phyloP scores from a whole-genome alignment of 2,888 invertebrate genomes.

The Charanyca ferruginea region DNA sequence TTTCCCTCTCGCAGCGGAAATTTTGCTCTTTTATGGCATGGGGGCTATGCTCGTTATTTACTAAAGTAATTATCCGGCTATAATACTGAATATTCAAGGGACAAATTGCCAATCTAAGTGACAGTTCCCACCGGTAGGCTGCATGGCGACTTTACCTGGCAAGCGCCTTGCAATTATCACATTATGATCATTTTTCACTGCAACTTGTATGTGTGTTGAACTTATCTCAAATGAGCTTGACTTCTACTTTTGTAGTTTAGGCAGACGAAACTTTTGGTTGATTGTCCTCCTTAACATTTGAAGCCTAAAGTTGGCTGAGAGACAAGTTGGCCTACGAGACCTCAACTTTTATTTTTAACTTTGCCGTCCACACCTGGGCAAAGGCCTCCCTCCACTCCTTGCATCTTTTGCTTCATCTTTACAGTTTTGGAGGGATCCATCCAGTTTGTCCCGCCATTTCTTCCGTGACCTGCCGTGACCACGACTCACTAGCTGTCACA shows the following conservation, averaged over 20 bases:
- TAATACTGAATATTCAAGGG: slow-evolving; percentile 84
- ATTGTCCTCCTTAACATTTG: background rate
- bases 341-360: too few relatives aligned
- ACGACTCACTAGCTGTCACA: too few relatives aligned
- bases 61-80: slow-evolving; percentile 85
- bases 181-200: slow-evolving; percentile 35
- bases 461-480: too few relatives aligned
- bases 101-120: slow-evolving; percentile 83
- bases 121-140: slow-evolving; percentile 75
- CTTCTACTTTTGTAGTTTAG: slow-evolving; percentile 1
- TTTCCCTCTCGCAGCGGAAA: slow-evolving; percentile 87
- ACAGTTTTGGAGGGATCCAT: too few relatives aligned
- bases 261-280: background rate
- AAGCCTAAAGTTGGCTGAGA: background rate
- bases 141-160: slow-evolving; percentile 36
- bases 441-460: too few relatives aligned
- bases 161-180: slow-evolving; percentile 41
- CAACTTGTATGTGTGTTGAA: slow-evolving; percentile 19
- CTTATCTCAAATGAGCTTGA: background rate
- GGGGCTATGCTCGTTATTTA: slow-evolving; percentile 87
- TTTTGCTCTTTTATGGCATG: slow-evolving; percentile 89
- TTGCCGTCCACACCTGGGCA: too few relatives aligned
- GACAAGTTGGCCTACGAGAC: background rate
- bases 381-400: too few relatives aligned
- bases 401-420: too few relatives aligned